These are phyloP conservation scores for Gopherus evgoodei DNA, from an alignment of 2,113 vertebrate genomes.

Conservation along the genomic window DNA sequence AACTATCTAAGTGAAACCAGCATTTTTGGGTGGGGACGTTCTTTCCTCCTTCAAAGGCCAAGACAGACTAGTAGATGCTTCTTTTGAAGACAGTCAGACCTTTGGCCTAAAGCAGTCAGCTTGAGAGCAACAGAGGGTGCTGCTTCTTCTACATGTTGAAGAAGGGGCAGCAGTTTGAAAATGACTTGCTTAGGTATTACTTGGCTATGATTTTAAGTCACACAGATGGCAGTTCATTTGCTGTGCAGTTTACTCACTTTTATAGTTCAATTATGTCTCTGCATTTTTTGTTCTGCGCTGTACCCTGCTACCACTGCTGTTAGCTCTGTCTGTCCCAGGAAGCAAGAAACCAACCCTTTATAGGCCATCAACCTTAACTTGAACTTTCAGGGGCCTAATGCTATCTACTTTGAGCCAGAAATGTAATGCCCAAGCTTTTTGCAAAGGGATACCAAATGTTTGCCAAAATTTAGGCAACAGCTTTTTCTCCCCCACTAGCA, in stretches of 20 bases:
- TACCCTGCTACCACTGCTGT: not conserved
- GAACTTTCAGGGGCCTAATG: not conserved
- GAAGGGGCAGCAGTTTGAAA: not conserved
- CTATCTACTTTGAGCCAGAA: not conserved
- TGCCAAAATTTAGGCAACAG: too few species aligned
- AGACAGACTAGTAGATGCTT: fast-evolving
- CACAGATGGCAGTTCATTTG: not conserved
- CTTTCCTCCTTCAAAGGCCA: not conserved
- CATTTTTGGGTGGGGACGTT: not conserved
- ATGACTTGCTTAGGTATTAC: not conserved
- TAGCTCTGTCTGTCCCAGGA: not conserved
- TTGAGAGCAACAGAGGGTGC: fast-evolving
- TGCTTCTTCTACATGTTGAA: not conserved
- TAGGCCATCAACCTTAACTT: not conserved
- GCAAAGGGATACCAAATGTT: not conserved
- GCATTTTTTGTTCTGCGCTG: fast-evolving
- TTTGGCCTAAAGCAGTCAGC: fast-evolving
- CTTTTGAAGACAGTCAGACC: fast-evolving
- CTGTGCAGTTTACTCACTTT: not conserved
- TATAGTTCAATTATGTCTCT: not conserved
- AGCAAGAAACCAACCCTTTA: not conserved
- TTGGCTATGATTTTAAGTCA: not conserved
- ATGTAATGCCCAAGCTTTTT: not conserved
- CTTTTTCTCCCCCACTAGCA: not conserved
- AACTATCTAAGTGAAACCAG: not conserved